Percentiles rank a stretch among this genome's conserved stretches.
Evolutionary conservation across 2,113 vertebrate species (phyloP).

Genomic region (Cettia cetti): DNA sequence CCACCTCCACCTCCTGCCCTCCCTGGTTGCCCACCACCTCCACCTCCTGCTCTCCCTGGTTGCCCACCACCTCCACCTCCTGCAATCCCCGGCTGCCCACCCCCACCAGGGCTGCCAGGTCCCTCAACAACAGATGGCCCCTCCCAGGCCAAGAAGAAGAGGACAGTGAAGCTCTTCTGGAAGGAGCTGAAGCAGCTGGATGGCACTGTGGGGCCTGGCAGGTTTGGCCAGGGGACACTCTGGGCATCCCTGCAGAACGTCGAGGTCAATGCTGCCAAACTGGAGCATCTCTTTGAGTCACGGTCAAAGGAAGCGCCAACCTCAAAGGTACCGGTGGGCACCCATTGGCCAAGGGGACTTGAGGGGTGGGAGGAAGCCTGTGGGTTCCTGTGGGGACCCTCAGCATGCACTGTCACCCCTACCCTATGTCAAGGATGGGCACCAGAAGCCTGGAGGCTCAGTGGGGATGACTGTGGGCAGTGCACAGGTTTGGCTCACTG

Average conservation of each 20-base stretch:
- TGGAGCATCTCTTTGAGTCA: constrained; percentile 95
- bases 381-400: neutral
- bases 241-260: constrained; percentile 91
- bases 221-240: constrained; percentile 83
- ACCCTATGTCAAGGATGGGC: neutral
- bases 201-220: constrained; percentile 57
- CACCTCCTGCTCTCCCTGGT: neutral
- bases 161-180: constrained; percentile 96
- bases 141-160: constrained; percentile 80
- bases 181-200: constrained; percentile 86
- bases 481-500: neutral
- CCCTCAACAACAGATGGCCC: constrained; percentile 10
- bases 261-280: constrained; percentile 77
- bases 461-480: neutral
- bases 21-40: constrained; percentile 37
- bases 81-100: neutral
- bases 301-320: constrained; percentile 84
- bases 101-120: constrained; percentile 14
- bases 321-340: constrained; percentile 79
- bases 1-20: constrained; percentile 40
- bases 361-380: neutral
- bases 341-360: neutral
- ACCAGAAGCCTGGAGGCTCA: neutral
- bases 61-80: neutral
- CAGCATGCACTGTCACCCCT: neutral